A percentile compares a stretch with the other conserved stretches of the same genome.
Conservation (phyloP, 1,140 invertebrate species). For the Linepithema humile region DNA sequence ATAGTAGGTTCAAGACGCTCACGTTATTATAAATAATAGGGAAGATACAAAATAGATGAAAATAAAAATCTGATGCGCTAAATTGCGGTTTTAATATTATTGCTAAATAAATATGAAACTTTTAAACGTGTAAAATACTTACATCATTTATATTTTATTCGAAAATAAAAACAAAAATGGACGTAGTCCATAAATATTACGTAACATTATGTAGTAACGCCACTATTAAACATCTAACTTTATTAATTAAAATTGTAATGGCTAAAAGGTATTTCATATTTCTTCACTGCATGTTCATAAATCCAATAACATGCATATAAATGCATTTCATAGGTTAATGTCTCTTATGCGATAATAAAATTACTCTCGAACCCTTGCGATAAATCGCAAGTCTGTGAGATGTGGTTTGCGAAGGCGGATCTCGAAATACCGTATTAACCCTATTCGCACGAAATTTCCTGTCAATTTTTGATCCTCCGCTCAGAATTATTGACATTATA, state of each 20-base stretch:
- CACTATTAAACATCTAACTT: neutral
- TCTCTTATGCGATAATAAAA: neutral
- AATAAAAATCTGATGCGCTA: neutral
- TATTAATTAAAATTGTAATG: neutral
- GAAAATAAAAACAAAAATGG: no score
- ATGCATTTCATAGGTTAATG: no score
- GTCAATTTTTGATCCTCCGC: neutral
- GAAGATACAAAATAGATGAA: neutral
- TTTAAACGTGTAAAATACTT: neutral
- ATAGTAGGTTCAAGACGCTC: neutral
- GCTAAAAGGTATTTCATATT: neutral
- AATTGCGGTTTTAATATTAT: neutral
- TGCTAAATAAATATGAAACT: neutral
- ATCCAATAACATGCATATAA: neutral
- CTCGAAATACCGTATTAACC: neutral
- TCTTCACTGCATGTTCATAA: neutral
- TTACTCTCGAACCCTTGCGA: neutral
- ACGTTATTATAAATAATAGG: neutral
- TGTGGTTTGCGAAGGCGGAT: neutral
- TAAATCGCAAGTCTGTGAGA: neutral
- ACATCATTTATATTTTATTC: no score
- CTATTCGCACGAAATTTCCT: neutral
- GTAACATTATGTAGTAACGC: neutral
- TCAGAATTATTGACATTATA: conserved; percentile 17
- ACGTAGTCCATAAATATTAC: neutral